Evolutionary conservation across 2,888 invertebrate genomes (phyloP).

Genomic region (Glyphotaelius pellucidus): DNA sequence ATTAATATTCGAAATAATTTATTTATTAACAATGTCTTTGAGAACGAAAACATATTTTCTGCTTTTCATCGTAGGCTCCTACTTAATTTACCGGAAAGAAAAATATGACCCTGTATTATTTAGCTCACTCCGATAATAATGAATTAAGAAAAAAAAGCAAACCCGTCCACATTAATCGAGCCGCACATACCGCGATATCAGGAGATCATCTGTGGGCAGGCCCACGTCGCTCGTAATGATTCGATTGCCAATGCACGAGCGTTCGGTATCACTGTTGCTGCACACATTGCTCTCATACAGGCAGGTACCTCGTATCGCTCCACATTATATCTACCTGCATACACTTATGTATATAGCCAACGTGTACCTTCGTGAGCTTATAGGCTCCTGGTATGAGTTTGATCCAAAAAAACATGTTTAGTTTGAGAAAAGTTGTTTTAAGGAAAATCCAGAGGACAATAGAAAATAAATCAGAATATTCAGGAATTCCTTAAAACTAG

Average conservation of each 20-base stretch:
- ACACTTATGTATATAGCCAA: background rate
- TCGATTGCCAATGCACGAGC: constrained; percentile 63
- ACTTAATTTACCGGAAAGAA: too few relatives aligned
- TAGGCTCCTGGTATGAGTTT: constrained; percentile 23
- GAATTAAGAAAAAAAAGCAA: background rate
- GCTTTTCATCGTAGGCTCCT: too few relatives aligned
- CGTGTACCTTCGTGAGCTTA: constrained; percentile 7
- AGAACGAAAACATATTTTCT: too few relatives aligned
- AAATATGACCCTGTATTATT: too few relatives aligned
- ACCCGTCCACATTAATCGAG: background rate
- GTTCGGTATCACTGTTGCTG: constrained; percentile 51
- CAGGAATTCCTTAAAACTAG: too few relatives aligned
- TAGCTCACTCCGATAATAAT: too few relatives aligned
- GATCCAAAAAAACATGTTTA: background rate
- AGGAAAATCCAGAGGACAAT: too few relatives aligned
- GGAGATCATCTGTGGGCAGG: constrained; percentile 58
- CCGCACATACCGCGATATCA: constrained; percentile 48
- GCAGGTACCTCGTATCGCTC: background rate
- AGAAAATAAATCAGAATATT: too few relatives aligned
- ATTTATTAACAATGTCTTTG: too few relatives aligned
- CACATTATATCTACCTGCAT: background rate
- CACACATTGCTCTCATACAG: constrained; percentile 6
- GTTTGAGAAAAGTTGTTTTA: too few relatives aligned
- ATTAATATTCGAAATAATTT: too few relatives aligned
- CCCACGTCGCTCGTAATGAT: constrained; percentile 60